Conservation (phyloP, 2,113 vertebrate species). For the Propithecus coquereli region DNA sequence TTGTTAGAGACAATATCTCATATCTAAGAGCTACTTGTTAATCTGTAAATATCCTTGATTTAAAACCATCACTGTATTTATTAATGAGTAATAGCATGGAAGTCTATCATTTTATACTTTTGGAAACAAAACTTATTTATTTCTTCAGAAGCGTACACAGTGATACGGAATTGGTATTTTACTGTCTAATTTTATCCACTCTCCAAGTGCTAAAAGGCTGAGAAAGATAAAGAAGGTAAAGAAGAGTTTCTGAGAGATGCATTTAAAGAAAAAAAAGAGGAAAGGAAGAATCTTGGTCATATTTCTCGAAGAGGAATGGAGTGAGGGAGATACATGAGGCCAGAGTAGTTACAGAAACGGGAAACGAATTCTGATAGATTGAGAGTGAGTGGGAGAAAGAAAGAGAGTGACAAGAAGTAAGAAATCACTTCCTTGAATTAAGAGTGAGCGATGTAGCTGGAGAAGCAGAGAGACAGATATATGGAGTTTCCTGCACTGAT, state of each 20-base stretch:
- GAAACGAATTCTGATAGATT: slow-evolving; percentile 42
- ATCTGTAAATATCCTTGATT: not conserved
- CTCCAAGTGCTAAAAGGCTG: not conserved
- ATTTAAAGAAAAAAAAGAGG: not conserved
- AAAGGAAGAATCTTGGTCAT: not conserved
- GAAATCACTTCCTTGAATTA: slow-evolving; percentile 74
- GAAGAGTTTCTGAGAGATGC: not conserved
- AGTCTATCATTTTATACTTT: not conserved
- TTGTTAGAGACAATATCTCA: not conserved
- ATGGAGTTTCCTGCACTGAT: slow-evolving; percentile 44
- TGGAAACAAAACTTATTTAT: not conserved
- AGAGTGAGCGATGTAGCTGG: slow-evolving; percentile 41
- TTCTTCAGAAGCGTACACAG: not conserved
- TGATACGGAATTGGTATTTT: not conserved
- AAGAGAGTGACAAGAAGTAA: slow-evolving; percentile 70
- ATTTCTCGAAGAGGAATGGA: slow-evolving; percentile 42
- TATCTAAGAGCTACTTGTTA: not conserved
- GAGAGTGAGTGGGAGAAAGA: slow-evolving; percentile 64
- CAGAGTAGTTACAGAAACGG: not conserved
- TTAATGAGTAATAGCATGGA: not conserved
- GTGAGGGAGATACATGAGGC: not conserved
- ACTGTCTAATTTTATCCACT: not conserved
- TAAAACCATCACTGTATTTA: not conserved
- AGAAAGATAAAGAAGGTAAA: not conserved
- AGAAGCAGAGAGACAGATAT: slow-evolving; percentile 51